Conservation (phyloP, 2,888 invertebrate species). For the Drosophila putrida region DNA sequence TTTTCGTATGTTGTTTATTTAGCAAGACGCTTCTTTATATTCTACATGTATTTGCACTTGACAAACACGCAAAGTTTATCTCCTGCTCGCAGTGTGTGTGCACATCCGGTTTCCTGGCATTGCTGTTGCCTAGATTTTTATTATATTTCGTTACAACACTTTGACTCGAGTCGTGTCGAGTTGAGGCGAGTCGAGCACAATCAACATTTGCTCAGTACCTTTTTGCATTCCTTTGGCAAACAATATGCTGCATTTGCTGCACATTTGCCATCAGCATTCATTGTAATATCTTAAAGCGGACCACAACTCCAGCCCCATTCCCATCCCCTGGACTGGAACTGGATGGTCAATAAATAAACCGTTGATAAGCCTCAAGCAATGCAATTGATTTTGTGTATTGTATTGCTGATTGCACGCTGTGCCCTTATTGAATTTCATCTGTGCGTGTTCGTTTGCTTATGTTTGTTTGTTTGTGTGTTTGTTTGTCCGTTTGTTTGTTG, state of each 20-base stretch:
- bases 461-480: slow-evolving; percentile 37
- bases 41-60: slow-evolving; percentile 62
- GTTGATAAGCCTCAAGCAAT: slow-evolving; percentile 77
- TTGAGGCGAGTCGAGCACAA: slow-evolving; percentile 49
- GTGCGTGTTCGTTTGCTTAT: slow-evolving; percentile 45
- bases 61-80: slow-evolving; percentile 67
- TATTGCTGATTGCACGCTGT: slow-evolving; percentile 68
- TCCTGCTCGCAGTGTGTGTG: slow-evolving; percentile 35
- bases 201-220: slow-evolving; percentile 78
- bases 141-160: slow-evolving; percentile 40
- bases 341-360: slow-evolving; percentile 74
- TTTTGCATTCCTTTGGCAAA: slow-evolving; percentile 70
- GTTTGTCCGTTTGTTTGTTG: slow-evolving; percentile 39
- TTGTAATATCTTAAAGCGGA: slow-evolving; percentile 56
- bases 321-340: too few species aligned
- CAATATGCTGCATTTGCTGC: slow-evolving; percentile 69
- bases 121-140: slow-evolving; percentile 32
- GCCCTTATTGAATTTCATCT: slow-evolving; percentile 53
- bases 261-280: slow-evolving; percentile 44
- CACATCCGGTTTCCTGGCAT: slow-evolving; percentile 61
- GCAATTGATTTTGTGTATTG: slow-evolving; percentile 80
- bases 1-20: slow-evolving; percentile 67
- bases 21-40: slow-evolving; percentile 36
- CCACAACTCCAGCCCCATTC: neutral
- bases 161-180: slow-evolving; percentile 25